These are phyloP conservation scores for Oxyura jamaicensis DNA, from an alignment of 2,113 vertebrate genomes.

Conservation along the genomic window DNA sequence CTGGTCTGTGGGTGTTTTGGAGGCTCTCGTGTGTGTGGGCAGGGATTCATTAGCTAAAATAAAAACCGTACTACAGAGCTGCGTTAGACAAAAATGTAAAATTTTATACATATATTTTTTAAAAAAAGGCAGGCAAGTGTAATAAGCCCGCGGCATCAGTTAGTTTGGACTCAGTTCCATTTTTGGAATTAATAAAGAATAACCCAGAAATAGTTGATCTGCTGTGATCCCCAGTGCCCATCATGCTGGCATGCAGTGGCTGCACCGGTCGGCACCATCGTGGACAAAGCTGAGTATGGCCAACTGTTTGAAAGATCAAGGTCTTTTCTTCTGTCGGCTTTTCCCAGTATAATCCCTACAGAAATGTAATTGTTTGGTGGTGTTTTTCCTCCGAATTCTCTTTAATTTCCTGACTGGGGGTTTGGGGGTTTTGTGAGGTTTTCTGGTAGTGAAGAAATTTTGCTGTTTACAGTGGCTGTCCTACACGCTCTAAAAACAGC, in stretches of 20 bases:
- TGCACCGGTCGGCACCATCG: neutral
- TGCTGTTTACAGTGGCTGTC: constrained; percentile 15
- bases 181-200: neutral
- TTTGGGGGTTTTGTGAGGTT: constrained; percentile 30
- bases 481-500: constrained; percentile 20
- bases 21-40: constrained; percentile 58
- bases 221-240: neutral
- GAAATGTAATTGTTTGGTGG: neutral
- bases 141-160: neutral
- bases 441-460: constrained; percentile 18
- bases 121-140: neutral
- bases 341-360: constrained; percentile 55
- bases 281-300: neutral
- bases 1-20: constrained; percentile 70
- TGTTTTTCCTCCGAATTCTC: constrained; percentile 51
- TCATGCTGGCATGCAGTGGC: neutral
- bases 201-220: neutral
- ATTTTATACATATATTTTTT: neutral
- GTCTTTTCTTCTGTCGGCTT: constrained; percentile 35
- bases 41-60: constrained; percentile 73
- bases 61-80: constrained; percentile 50
- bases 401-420: constrained; percentile 63
- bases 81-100: neutral
- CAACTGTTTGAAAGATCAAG: neutral
- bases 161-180: neutral